phyloP scores from a whole-genome alignment of 2,113 vertebrate genomes.

The Paradoxurus hermaphroditus region DNA sequence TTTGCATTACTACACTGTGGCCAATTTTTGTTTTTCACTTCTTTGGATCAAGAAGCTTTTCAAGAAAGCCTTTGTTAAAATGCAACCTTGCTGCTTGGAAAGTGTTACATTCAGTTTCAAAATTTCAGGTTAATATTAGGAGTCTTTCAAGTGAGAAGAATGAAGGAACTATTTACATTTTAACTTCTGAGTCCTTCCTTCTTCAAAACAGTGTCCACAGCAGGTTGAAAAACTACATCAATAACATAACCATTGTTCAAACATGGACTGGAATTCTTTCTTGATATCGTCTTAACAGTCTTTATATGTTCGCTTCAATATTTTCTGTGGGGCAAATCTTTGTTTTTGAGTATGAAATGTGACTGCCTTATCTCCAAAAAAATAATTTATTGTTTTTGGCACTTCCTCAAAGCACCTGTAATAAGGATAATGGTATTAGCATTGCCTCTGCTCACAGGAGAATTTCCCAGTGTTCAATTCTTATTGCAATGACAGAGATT shows the following conservation, averaged over 20 bases:
- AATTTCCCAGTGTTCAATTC: neutral
- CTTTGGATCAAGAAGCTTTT: neutral
- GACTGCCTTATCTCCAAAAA: neutral
- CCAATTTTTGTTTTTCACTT: neutral
- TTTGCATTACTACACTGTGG: neutral
- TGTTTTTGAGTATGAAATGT: neutral
- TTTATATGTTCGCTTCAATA: neutral
- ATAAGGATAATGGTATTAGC: neutral
- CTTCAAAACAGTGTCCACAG: neutral
- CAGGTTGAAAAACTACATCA: neutral
- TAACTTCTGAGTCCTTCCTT: neutral
- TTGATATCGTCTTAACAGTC: neutral
- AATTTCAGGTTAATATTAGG: neutral
- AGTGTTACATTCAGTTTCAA: neutral
- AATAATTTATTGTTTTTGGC: neutral
- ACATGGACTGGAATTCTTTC: neutral
- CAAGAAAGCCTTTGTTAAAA: slow-evolving; percentile 20
- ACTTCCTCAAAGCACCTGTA: neutral
- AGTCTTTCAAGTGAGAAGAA: neutral
- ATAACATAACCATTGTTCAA: neutral
- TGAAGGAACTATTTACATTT: neutral
- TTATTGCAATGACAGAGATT: no score
- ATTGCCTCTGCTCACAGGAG: neutral
- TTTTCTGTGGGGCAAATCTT: neutral
- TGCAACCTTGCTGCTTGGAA: neutral